Evolutionary conservation across 1,140 invertebrate genomes (phyloP), one percentile per base, ranked within the genome.

Genomic region (Goniozus legneri): DNA sequence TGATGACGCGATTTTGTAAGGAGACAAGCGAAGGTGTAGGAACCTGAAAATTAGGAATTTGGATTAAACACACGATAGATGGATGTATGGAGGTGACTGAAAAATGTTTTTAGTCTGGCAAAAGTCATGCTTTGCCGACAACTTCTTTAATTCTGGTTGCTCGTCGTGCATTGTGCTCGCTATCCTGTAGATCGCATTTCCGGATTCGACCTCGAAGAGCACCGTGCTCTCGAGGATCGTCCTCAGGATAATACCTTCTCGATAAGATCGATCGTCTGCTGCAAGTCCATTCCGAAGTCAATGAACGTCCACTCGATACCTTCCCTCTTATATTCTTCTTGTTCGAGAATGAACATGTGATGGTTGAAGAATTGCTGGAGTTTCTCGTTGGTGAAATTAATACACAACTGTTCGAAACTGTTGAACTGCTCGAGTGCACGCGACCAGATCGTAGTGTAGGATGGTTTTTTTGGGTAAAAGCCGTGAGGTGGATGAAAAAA

Each of bases 301-400:
- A 87, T 86, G 71, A 86, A 86, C 46, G 79, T 79, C 84, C 84
- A 85, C 34, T 84, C 78, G 73, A 86, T 85, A 42, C 79, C 80
- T 65, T 84, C 82, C 46, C 80, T 77, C 57, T 84, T 84, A 75
- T 88, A 87, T 54, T 87, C 85, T 70, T 84, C 82, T 73, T 84
- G 82, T 65, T 86, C 84, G 60, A 86, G 79, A 36, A 86, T 83
- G 69, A 86, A 86, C 83, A 86, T 86, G 75, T 86, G 84, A 54
- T 85, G 84, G 67, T 85, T 85, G 81, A 85, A 86, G 78, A 86
- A 86, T 60, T 86, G 84, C 61, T 86, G 84, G 41, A 86, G 76
- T 58, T 84, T 81, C 71, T 86, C 84, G 69, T 87, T 87, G 65
- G 84, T 86, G 76, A 86, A 87, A 78, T 87, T 87, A 79, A 89